Percentiles rank a stretch among this genome's conserved stretches.
Evolutionary conservation across 2,797 vertebrate genomes (phyloP).

Genomic region (Fratercula arctica): DNA sequence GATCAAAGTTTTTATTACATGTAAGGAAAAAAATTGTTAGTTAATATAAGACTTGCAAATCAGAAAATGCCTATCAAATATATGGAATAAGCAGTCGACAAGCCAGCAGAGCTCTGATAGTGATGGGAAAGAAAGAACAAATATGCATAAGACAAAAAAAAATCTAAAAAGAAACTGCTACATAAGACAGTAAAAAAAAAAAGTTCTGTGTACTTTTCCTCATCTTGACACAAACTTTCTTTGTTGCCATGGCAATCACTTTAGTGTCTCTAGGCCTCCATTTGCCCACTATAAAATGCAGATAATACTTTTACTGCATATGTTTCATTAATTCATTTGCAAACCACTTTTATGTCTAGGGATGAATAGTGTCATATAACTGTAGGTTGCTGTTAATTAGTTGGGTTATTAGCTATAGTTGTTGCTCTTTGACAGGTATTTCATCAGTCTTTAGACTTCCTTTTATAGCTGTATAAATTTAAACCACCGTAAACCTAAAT

Average conservation of each 20-base stretch:
- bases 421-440: neutral
- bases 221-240: neutral
- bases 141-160: neutral
- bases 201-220: neutral
- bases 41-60: neutral
- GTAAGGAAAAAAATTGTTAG: neutral
- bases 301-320: neutral
- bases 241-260: conserved; percentile 12
- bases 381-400: neutral
- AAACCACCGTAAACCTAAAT: neutral
- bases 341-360: neutral
- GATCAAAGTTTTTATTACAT: neutral
- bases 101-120: neutral
- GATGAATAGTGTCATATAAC: neutral
- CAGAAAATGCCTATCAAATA: neutral
- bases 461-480: neutral
- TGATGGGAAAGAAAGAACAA: neutral
- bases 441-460: neutral
- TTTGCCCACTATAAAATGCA: neutral
- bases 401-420: neutral
- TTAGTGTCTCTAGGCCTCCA: neutral
- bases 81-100: neutral
- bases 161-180: neutral
- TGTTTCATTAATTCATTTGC: neutral
- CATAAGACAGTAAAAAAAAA: neutral